Evolutionary conservation across 2,888 invertebrate species (phyloP).

Genomic region (Agrilus mali): DNA sequence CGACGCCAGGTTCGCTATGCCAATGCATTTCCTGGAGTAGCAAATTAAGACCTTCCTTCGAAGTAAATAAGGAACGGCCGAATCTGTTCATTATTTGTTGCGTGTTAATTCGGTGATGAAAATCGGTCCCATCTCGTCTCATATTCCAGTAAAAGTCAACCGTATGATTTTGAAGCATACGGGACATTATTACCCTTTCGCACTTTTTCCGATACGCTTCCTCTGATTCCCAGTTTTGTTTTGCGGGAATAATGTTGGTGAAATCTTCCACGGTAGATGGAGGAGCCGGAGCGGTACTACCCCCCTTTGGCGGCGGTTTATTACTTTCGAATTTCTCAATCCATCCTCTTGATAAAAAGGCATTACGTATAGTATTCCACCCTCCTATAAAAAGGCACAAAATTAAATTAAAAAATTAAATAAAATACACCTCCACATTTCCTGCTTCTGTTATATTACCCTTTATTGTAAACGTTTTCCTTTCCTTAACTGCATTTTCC

Average conservation of each 20-base stretch:
- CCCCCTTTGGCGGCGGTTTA: conserved; percentile 5
- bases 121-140: conserved; percentile 68
- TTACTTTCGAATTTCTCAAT: conserved; percentile 47
- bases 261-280: conserved; percentile 24
- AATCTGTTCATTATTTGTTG: conserved; percentile 69
- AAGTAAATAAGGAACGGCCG: conserved; percentile 77
- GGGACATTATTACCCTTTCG: conserved; percentile 49
- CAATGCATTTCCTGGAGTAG: conserved; percentile 74
- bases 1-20: conserved; percentile 71
- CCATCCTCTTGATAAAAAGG: conserved; percentile 61
- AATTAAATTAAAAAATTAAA: conserved; percentile 1
- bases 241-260: conserved; percentile 28
- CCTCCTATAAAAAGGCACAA: conserved; percentile 38
- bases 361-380: conserved; percentile 56
- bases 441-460: conserved; percentile 16
- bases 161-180: conserved; percentile 65
- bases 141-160: conserved; percentile 88
- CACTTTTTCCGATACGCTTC: conserved; percentile 44
- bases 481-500: conserved; percentile 50
- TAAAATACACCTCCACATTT: conserved; percentile 5
- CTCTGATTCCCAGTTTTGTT: conserved; percentile 31
- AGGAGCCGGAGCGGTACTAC: background rate
- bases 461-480: conserved; percentile 53
- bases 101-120: conserved; percentile 46
- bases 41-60: conserved; percentile 77